Base-by-base conservation (phyloP, 1,140 invertebrate species). In the Venustaconcha ellipsiformis region DNA sequence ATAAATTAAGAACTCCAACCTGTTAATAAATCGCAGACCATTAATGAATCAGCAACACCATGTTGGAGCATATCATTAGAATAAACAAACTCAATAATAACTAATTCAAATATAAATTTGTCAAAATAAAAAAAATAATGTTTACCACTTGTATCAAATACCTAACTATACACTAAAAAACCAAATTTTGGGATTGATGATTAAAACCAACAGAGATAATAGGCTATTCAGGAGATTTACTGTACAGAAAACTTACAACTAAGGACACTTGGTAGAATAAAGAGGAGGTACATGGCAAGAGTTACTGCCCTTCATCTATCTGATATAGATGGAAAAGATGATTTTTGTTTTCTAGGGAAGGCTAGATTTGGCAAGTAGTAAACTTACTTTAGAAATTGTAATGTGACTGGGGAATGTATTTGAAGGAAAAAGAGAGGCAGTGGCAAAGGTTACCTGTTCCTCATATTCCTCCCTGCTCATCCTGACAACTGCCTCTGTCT, bases 401-500 rank as follows among this genome's bases (percentile, higher is more conserved):
- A 48, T 48, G 8, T 48, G 37, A 48, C 11, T 48, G 37, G 37
- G 6, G 37, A 48, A 48, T 48, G 37, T 48, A 48, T 48, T 8
- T 48, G 37, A 48, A 48, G 37, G 37, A 48, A 11, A 48, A 48
- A 48, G 37, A 48, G 15, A 66, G 64, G n/a, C 15, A 48, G 48
- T 2, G 15, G 18, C 30, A 30, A 55, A 15, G 57, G 66, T 71
- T 78, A 86, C 85, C 62, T 76, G 73, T 56, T 86, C 83, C 74
- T 84, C 82, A 67, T 81, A 86, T 13, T 84, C 79, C 66, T 88
- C 86, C 57, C 76, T 75, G 57, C 69, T 84, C 66, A 78, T 80
- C 63, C 88, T 75, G 26, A 80, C 70, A 23, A 77, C 67, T 64
- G 82, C 78, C 73, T 89, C 88, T 37, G 74, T 80, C 72, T 89